A percentile compares a stretch with the other conserved stretches of the same genome.
Evolutionary conservation across 1,140 invertebrate genomes (phyloP).

Genomic region (Conopomorpha cramerella): DNA sequence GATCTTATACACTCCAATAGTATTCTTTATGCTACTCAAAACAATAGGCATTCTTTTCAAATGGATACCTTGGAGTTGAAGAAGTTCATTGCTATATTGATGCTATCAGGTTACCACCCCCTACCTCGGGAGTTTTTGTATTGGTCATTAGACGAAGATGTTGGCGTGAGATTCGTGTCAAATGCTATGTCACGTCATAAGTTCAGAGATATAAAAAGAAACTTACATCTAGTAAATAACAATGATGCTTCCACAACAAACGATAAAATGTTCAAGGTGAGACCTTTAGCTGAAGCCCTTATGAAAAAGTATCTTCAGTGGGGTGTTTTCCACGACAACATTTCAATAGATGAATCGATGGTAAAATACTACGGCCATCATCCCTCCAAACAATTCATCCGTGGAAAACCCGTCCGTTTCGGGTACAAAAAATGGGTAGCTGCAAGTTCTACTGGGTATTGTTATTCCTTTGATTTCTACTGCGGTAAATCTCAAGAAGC

Average conservation of each 20-base stretch:
- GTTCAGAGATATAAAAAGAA: constrained; percentile 1
- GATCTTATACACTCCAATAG: background rate
- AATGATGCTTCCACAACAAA: background rate
- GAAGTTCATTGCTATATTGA: background rate
- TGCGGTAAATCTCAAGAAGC: constrained; percentile 11
- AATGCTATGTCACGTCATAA: background rate
- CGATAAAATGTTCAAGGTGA: constrained; percentile 1
- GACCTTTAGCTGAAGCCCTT: background rate
- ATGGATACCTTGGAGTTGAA: background rate
- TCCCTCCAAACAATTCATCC: constrained; percentile 16
- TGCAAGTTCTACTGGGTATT: constrained; percentile 16
- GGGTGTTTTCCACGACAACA: background rate
- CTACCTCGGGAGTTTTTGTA: background rate
- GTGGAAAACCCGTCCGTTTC: constrained; percentile 16
- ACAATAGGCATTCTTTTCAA: background rate
- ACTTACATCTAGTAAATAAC: background rate
- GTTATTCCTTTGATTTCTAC: constrained; percentile 18
- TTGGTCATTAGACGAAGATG: background rate
- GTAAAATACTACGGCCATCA: constrained; percentile 11
- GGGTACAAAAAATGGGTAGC: constrained; percentile 19
- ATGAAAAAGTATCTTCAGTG: background rate
- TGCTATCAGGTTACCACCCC: background rate
- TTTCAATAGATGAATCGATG: constrained; percentile 7
- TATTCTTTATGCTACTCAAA: background rate
- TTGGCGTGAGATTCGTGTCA: background rate